Evolutionary conservation across 2,113 vertebrate species (phyloP).

Genomic region (Penelope pileata): DNA sequence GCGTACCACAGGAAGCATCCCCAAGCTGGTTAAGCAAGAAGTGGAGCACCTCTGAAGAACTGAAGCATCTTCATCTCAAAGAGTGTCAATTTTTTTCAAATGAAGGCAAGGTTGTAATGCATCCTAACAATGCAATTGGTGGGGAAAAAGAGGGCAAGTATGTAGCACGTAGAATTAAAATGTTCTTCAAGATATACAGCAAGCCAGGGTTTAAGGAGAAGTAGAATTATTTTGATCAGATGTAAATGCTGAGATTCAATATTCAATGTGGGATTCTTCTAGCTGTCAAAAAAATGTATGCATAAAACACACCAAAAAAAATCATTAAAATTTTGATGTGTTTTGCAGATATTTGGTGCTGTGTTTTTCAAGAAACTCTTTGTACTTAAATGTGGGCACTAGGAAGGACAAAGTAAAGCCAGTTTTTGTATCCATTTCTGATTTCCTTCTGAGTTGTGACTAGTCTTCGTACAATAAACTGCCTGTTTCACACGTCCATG

Average conservation of each 20-base stretch:
- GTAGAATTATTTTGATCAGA: neutral
- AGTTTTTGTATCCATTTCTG: conserved; percentile 9
- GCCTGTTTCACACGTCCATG: neutral
- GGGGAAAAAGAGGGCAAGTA: neutral
- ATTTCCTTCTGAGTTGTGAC: neutral
- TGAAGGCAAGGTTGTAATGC: neutral
- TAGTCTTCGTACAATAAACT: neutral
- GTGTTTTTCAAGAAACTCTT: neutral
- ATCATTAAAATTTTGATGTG: neutral
- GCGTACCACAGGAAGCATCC: neutral
- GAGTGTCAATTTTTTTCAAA: neutral
- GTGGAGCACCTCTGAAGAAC: neutral
- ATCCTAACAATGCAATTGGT: neutral
- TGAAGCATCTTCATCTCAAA: neutral
- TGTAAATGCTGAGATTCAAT: neutral
- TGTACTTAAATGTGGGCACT: neutral
- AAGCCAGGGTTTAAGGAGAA: neutral
- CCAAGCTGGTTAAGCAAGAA: neutral
- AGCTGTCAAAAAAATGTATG: neutral
- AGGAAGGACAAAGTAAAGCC: neutral
- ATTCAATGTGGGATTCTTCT: neutral
- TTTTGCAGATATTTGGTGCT: neutral
- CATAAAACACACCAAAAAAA: neutral
- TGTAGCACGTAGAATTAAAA: neutral
- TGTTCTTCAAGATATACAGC: neutral